Percentiles rank a stretch among this genome's conserved stretches.
Evolutionary conservation across 2,797 vertebrate genomes (phyloP).

Genomic region (Galagoides demidoff): DNA sequence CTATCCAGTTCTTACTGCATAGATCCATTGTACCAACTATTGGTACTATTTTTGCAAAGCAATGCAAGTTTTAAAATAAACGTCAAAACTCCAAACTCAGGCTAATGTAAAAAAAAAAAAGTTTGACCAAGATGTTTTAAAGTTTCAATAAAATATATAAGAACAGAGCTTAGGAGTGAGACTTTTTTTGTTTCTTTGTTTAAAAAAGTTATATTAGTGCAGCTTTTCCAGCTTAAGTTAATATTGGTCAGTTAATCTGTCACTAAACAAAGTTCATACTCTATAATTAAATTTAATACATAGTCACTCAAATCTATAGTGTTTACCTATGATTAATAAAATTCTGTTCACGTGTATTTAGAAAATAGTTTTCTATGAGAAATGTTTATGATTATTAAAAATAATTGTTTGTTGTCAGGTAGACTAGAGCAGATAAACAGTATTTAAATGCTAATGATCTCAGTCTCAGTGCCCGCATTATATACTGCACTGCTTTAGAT

Average conservation of each 20-base stretch:
- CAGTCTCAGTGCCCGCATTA: not conserved
- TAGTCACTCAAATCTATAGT: conserved; percentile 31
- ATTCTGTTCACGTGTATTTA: conserved; percentile 4
- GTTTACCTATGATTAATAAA: conserved; percentile 31
- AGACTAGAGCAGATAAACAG: not conserved
- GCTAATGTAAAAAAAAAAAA: not conserved
- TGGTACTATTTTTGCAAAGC: not conserved
- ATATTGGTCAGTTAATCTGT: conserved; percentile 17
- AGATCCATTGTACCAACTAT: not conserved
- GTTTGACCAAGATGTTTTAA: not conserved
- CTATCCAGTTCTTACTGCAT: not conserved
- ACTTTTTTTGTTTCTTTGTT: not conserved
- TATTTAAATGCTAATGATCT: not conserved
- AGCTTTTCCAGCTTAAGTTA: conserved; percentile 39
- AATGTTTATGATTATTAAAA: conserved; percentile 53
- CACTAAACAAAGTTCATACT: conserved; percentile 36
- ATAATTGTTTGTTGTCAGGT: conserved; percentile 13
- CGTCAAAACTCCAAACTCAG: not conserved
- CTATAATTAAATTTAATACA: conserved; percentile 63
- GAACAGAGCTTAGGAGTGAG: not conserved
- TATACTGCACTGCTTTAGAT: not conserved
- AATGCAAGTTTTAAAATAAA: conserved; percentile 35
- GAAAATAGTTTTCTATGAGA: not conserved
- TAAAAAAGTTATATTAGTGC: not conserved
- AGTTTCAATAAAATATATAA: not conserved